Base-by-base conservation (phyloP, 2,888 invertebrate species). In the Crossocerus cetratus region DNA sequence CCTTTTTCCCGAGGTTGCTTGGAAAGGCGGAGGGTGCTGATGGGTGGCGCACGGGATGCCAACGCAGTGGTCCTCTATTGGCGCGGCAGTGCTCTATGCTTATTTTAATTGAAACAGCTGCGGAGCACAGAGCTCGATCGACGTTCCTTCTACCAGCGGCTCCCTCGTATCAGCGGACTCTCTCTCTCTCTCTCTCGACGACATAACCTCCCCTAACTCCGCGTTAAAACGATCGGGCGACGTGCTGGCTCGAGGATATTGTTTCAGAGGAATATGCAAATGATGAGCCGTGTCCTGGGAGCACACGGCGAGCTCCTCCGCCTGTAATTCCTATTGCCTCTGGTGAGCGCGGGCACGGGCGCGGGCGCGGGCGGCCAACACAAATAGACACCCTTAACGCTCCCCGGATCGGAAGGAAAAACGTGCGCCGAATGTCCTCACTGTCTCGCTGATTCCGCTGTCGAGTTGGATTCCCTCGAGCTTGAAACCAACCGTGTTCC, bases 181-280 rank as follows among this genome's bases (percentile, higher is more conserved):
- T 72, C 76, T 72, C 61, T 61, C 61, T n/a, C 18, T 3, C 63
- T 32, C 72, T 69, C 77, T 75, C 60, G 72, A 57, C 57, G 65
- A 70, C 72, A 66, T 63, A 66, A 59, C 59, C 63, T 61, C 54
- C 62, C 49, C 54, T 45, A 43, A 60, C 72, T 49, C 49, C n/a
- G 70, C 62, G 69, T 86, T 86, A 82, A 85, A 86, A 87, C 86
- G 84, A 86, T 81, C 83, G 80, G 79, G 65, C 76, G 58, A 72
- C 69, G 61, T 64, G 65, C 74, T 69, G 69, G 81, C 84, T 83
- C 82, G 81, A 77, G 87, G 86, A 89, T 90, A 90, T 90, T 89
- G 89, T 90, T 89, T 88, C 88, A 89, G 88, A 89, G 89, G 89
- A 90, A 90, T 90, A 90, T 90, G 90, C 90, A 89, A 90, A 90